Evolutionary conservation across 2,113 vertebrate genomes (phyloP).

Genomic region (Zosterops japonicus): DNA sequence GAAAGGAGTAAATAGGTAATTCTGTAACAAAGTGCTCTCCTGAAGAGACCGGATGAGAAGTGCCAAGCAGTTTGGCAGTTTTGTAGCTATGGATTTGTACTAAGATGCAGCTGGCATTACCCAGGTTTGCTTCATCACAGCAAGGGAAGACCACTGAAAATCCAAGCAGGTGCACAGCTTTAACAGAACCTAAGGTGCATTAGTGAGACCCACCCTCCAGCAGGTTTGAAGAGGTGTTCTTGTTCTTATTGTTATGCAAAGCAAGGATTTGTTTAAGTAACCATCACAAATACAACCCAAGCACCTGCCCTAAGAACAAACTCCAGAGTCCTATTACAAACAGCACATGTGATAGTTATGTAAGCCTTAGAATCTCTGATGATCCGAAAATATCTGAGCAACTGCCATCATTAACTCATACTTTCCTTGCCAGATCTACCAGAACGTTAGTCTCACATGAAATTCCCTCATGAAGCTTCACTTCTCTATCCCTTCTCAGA

Average conservation of each 20-base stretch:
- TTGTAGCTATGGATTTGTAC: neutral
- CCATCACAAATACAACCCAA: neutral
- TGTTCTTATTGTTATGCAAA: neutral
- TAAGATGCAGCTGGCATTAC: neutral
- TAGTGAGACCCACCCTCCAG: neutral
- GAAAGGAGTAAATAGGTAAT: neutral
- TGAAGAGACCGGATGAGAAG: neutral
- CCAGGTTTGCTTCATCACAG: neutral
- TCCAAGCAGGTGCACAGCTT: neutral
- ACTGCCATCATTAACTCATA: neutral
- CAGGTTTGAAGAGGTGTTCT: neutral
- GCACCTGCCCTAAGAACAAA: slow-evolving; percentile 7
- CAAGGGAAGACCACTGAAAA: neutral
- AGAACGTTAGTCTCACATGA: neutral
- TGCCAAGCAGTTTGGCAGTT: neutral
- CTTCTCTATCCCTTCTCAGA: neutral
- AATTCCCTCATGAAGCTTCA: neutral
- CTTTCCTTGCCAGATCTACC: neutral
- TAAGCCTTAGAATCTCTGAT: neutral
- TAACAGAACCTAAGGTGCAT: neutral
- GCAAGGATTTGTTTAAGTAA: neutral
- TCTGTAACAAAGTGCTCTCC: neutral
- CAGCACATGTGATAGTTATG: neutral
- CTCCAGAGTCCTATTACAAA: slow-evolving; percentile 21
- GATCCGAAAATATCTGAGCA: slow-evolving; percentile 15